Conservation (phyloP, 2,797 vertebrate genomes). For the Vespertilio murinus region DNA sequence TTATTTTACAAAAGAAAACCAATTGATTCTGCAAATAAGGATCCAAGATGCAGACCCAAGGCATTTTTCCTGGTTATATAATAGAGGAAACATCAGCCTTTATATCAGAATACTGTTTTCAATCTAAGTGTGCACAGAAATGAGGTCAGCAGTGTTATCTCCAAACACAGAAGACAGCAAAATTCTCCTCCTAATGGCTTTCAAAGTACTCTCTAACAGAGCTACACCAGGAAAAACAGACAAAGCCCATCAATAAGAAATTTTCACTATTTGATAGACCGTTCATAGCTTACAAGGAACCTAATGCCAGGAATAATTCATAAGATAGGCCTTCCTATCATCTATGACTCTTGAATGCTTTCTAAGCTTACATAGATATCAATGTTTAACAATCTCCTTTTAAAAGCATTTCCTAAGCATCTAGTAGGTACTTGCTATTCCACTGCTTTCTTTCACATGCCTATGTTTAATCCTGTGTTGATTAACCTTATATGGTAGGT, state of each 20-base stretch:
- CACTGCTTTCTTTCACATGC: background rate
- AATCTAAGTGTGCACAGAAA: background rate
- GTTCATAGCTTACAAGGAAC: background rate
- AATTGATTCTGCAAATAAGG: background rate
- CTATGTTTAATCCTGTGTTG: background rate
- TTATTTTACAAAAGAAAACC: background rate
- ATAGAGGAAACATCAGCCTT: background rate
- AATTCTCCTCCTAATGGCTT: background rate
- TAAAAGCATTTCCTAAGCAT: background rate
- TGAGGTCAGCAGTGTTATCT: background rate
- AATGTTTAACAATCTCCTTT: background rate
- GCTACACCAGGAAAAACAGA: background rate
- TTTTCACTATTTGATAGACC: background rate
- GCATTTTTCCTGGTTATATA: background rate
- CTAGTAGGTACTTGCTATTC: background rate
- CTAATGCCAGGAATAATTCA: background rate
- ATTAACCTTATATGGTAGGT: background rate
- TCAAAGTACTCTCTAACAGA: background rate
- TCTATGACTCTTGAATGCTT: background rate
- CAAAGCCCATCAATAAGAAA: background rate
- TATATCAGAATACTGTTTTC: background rate
- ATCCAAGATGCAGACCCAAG: background rate
- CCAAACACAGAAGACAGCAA: background rate
- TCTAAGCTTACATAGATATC: background rate
- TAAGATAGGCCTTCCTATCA: background rate